These are phyloP conservation scores for Polypterus senegalus DNA, from an alignment of 2,113 vertebrate genomes.

Conservation along the genomic window DNA sequence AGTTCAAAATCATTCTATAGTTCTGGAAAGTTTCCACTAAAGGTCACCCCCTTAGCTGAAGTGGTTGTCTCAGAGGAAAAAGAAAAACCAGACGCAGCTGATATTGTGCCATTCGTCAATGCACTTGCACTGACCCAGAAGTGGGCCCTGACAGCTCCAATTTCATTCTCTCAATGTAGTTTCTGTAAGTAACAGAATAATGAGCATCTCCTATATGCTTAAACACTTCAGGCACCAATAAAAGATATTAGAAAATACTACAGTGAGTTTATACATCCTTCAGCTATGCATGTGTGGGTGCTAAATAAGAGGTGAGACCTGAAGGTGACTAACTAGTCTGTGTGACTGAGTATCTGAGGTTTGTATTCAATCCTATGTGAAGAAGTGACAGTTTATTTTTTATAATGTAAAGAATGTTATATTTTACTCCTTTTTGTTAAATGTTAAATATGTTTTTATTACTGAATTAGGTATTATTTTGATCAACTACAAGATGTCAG, in stretches of 20 bases:
- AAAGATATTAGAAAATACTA: too few species aligned
- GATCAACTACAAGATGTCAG: too few species aligned
- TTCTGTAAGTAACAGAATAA: neutral
- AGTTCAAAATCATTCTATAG: neutral
- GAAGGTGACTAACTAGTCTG: too few species aligned
- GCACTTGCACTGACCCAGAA: constrained; percentile 7
- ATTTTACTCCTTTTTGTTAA: too few species aligned
- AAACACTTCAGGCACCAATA: too few species aligned
- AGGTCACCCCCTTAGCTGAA: neutral
- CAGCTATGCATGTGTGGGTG: neutral
- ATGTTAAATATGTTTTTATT: too few species aligned
- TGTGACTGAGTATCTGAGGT: too few species aligned
- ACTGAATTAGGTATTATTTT: too few species aligned
- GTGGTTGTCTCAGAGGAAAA: constrained; percentile 3
- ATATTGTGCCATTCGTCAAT: neutral
- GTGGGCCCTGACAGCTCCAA: constrained; percentile 5
- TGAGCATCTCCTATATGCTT: neutral
- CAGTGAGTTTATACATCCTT: neutral
- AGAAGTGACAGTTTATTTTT: too few species aligned
- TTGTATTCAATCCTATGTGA: too few species aligned
- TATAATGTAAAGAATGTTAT: too few species aligned
- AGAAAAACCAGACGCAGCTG: constrained; percentile 2
- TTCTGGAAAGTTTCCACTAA: neutral
- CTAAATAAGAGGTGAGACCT: neutral
- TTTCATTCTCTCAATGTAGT: constrained; percentile 1